Base-by-base conservation (phyloP, 2,797 vertebrate genomes). In the Arctocebus calabarensis region DNA sequence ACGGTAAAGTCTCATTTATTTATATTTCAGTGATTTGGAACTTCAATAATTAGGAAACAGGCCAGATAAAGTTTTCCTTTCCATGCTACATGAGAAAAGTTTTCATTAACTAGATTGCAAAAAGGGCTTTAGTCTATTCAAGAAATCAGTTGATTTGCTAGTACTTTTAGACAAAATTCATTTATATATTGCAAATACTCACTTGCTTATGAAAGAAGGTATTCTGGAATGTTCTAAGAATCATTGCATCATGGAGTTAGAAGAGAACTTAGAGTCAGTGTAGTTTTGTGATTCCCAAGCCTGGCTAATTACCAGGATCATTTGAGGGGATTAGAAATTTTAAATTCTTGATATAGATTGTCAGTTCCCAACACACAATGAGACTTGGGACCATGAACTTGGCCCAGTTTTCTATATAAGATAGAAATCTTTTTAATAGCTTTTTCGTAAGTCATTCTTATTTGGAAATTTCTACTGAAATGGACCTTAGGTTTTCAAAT, bases 11-110 rank as follows among this genome's bases (percentile, higher is more conserved):
- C 95, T 97, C 96, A 97, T 97, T 97, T 94, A 97, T 98, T 97
- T 96, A 89, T 95, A 97, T 97, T 84, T 95, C 95, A 95, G 86
- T 97, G 96, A 89, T 97, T 96, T 91, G 95, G 94, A 98, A 97
- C 94, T 84, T 94, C 48, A 88, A 96, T 96, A 97, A 95, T 96
- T 97, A 92, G 95, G 96, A 97, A 92, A 94, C 19, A n/a, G 61
- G 90, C 77, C 95, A 96, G 71, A 70, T 66, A 78, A 95, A 95
- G 62, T 94, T 95, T 91, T 94, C 64, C 78, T 92, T 86, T 27
- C 20, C 32, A 34, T 40, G 84, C 95, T 79, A 91, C 32, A 91
- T 29, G 73, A 59, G 78, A 55, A 94, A 94, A 94, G 45, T 84
- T 91, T 81, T 90, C n/a, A 73, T 48, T 62, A 64, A 27, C 48